Conservation (phyloP, 2,113 vertebrate species). For the Dendropsophus ebraccatus region DNA sequence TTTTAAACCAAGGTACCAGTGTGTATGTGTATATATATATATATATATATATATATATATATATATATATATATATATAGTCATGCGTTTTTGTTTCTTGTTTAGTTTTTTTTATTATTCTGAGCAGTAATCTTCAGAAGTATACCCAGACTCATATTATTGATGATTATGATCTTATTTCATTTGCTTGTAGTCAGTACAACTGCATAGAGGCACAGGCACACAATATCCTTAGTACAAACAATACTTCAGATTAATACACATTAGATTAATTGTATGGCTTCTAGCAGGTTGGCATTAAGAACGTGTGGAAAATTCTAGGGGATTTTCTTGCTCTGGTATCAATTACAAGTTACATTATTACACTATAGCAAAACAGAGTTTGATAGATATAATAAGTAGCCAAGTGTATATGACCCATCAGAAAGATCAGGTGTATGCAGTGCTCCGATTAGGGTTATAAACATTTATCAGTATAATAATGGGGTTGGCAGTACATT, state of each 20-base stretch:
- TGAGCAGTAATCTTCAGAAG: no score
- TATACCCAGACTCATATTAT: no score
- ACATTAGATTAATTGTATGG: not conserved
- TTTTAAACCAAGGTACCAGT: no score
- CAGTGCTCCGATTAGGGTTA: not conserved
- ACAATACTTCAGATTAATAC: not conserved
- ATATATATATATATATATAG: no score
- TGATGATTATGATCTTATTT: not conserved
- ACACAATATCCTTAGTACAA: not conserved
- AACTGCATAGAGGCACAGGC: not conserved
- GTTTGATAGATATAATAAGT: not conserved
- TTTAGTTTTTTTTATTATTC: no score
- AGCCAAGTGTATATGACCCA: not conserved
- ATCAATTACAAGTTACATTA: constrained; percentile 13
- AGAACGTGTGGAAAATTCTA: not conserved
- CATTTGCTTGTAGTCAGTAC: not conserved
- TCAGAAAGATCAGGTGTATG: not conserved
- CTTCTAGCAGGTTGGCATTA: not conserved
- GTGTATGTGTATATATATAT: no score
- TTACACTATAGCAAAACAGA: not conserved
- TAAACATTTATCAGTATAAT: not conserved
- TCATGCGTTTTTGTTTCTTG: no score
- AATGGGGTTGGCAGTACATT: not conserved
- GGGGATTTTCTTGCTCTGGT: not conserved
- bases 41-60: no score